Percentiles rank a stretch among this genome's conserved stretches.
Evolutionary conservation across 2,113 vertebrate genomes (phyloP).

Genomic region (Varanus salvator): DNA sequence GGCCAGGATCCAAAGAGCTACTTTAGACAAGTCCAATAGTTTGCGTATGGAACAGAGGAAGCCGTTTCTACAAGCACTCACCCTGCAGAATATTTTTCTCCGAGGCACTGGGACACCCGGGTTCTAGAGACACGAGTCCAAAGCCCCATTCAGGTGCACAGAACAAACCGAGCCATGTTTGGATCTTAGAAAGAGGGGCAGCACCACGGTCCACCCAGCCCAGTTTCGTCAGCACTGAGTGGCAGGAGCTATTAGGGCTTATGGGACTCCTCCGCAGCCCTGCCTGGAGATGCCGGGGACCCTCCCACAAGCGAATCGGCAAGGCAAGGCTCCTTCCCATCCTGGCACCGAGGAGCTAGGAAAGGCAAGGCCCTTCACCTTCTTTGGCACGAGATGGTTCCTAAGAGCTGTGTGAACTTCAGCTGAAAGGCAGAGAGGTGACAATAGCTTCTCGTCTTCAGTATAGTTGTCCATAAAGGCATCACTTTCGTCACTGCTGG

Average conservation of each 20-base stretch:
- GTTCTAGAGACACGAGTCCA: not conserved
- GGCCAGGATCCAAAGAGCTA: not conserved
- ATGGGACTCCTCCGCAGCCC: too few relatives aligned
- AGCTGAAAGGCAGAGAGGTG: slow-evolving; percentile 93
- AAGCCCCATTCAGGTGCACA: not conserved
- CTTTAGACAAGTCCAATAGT: not conserved
- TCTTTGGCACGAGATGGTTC: slow-evolving; percentile 88
- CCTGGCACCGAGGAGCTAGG: not conserved
- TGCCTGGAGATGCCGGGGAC: too few relatives aligned
- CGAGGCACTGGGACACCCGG: too few relatives aligned
- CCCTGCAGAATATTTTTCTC: not conserved
- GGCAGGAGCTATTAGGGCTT: too few relatives aligned
- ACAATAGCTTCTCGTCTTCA: slow-evolving; percentile 83
- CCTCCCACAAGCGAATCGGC: too few relatives aligned
- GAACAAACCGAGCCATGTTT: too few relatives aligned
- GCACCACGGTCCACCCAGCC: too few relatives aligned
- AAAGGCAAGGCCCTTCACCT: slow-evolving; percentile 74
- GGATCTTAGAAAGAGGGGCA: too few relatives aligned
- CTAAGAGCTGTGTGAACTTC: slow-evolving; percentile 88
- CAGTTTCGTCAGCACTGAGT: too few relatives aligned
- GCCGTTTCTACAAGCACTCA: not conserved
- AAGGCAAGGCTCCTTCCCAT: too few relatives aligned
- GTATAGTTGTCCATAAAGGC: slow-evolving; percentile 80
- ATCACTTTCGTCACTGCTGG: slow-evolving; percentile 95
- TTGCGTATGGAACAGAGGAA: too few relatives aligned